Evolutionary conservation across 2,113 vertebrate genomes (phyloP), one percentile per base, ranked within the genome.

Genomic region (Aegithalos caudatus): DNA sequence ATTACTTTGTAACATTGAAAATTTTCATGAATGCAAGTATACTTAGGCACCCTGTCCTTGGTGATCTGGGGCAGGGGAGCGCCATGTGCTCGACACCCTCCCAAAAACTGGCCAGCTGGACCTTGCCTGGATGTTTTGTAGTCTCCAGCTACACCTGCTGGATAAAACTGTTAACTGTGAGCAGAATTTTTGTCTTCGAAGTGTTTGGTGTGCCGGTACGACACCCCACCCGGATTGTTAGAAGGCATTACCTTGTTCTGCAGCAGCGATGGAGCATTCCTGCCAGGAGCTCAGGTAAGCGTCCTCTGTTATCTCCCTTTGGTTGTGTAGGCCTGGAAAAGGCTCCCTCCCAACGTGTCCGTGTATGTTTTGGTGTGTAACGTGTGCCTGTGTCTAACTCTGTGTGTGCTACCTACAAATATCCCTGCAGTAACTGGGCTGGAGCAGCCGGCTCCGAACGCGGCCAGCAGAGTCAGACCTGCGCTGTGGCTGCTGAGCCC

Each of bases 121-220:
- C 58, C 37, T 76, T 76, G 22, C 31, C 31, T 79, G 47, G 29
- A 44, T 18, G 76, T 95, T 92, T 37, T 57, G 44, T 77, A 82
- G 90, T 71, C 86, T 95, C 44, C 77, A 96, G 97, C 94, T 92
- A 62, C 97, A 95, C 81, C 95, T 97, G 81, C 84, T 94, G 95
- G 95, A 86, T 61, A 87, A 85, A 92, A 65, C 0, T 19, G 74
- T 67, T 81, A 82, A 89, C 42, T 53, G 77, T 86, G 35, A 21
- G 8, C n/a, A 47, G 16, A 28, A 22, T 40, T 47, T 82, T 90
- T 86, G 28, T 79, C 51, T 78, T 66, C 2, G 7, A 62, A 50
- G 19, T 47, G 35, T 47, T 54, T 25, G 22, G 57, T 44, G 64
- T 53, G 48, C 70, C 37, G 61, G 10, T n/a, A 10, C 29, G 38